phyloP scores from a whole-genome alignment of 2,113 vertebrate species.

The Petroica traversi region DNA sequence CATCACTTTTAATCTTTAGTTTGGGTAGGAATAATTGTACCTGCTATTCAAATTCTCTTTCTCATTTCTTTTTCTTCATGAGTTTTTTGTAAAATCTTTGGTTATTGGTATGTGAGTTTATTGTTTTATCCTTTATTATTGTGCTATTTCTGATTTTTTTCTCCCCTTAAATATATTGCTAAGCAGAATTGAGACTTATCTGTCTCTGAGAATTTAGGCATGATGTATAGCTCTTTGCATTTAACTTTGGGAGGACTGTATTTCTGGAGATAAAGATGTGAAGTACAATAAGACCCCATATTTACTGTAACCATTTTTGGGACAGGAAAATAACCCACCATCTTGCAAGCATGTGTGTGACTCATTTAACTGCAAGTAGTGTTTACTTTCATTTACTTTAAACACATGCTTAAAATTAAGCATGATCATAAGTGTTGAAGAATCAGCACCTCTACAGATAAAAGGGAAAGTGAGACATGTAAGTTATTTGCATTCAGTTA shows the following conservation, averaged over 20 bases:
- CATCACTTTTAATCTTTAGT: neutral
- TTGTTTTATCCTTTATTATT: neutral
- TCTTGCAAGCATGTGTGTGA: neutral
- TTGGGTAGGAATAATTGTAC: neutral
- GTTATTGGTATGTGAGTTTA: neutral
- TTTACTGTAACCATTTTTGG: neutral
- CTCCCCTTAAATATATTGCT: neutral
- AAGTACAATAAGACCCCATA: neutral
- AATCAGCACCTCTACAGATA: neutral
- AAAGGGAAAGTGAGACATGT: constrained; percentile 21
- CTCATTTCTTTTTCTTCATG: neutral
- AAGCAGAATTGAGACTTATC: neutral
- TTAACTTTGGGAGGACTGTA: neutral
- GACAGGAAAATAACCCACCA: neutral
- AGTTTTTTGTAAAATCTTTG: neutral
- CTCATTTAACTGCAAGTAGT: neutral
- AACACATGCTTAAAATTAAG: constrained; percentile 23
- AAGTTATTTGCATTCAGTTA: constrained; percentile 39
- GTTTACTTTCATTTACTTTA: neutral
- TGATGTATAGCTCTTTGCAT: neutral
- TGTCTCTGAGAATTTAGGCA: neutral
- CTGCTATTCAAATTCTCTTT: neutral
- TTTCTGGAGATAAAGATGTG: neutral
- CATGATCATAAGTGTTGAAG: neutral
- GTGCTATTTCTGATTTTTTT: neutral